A percentile compares a stretch with the other conserved stretches of the same genome.
phyloP scores from a whole-genome alignment of 2,113 vertebrate genomes.

The Ranitomeya imitator region DNA sequence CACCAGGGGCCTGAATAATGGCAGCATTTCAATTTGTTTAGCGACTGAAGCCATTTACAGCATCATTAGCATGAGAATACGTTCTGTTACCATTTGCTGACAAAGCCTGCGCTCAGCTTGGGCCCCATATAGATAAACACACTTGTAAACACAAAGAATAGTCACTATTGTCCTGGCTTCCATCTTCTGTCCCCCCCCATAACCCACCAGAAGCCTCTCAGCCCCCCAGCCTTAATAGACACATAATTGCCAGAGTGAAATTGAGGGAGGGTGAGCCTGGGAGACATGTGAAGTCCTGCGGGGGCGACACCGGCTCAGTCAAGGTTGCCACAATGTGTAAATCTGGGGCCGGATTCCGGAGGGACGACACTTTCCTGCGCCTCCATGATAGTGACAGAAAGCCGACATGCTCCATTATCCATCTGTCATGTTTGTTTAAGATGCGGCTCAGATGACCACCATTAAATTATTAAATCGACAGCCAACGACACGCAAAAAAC shows the following conservation, averaged over 20 bases:
- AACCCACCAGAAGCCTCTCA: slow-evolving; percentile 51
- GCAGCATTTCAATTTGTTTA: slow-evolving; percentile 92
- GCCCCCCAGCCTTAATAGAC: slow-evolving; percentile 62
- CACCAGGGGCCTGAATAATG: slow-evolving; percentile 85
- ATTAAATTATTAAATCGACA: neutral
- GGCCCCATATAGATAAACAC: slow-evolving; percentile 91
- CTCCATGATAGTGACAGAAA: slow-evolving; percentile 16
- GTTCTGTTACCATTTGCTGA: slow-evolving; percentile 88
- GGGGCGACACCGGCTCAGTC: accelerated
- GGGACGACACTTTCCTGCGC: slow-evolving; percentile 6
- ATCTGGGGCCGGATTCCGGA: neutral
- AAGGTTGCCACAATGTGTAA: accelerated
- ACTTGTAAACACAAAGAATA: slow-evolving; percentile 95
- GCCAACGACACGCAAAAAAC: neutral
- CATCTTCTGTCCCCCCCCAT: slow-evolving; percentile 63
- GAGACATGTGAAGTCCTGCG: neutral
- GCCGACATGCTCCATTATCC: slow-evolving; percentile 11
- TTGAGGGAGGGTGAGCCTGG: slow-evolving; percentile 17
- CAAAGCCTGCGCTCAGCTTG: slow-evolving; percentile 82
- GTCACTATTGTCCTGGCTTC: slow-evolving; percentile 79
- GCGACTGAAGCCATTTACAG: slow-evolving; percentile 89
- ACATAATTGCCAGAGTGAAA: slow-evolving; percentile 60
- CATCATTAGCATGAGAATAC: slow-evolving; percentile 95
- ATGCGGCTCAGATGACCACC: neutral
- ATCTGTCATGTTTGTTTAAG: neutral